These are phyloP conservation scores for Calliopum simillimum DNA, from an alignment of 2,888 invertebrate genomes.

Conservation along the genomic window DNA sequence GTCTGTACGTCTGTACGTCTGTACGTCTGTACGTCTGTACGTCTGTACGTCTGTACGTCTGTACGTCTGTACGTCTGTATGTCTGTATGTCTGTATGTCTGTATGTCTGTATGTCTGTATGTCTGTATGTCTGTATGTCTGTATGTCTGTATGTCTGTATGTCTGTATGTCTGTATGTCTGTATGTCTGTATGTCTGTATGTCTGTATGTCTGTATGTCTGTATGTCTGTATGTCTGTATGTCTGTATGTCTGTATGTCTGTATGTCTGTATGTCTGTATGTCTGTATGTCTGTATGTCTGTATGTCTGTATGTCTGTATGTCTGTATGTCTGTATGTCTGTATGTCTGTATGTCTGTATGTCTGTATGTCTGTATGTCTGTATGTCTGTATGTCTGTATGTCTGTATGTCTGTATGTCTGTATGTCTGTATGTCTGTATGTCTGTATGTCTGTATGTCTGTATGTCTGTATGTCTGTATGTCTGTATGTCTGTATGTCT, in stretches of 20 bases:
- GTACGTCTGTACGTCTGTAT: background rate
- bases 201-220: background rate
- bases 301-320: background rate
- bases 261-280: background rate
- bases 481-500: background rate
- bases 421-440: background rate
- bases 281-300: background rate
- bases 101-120: background rate
- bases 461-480: background rate
- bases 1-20: background rate
- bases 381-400: background rate
- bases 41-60: background rate
- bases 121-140: background rate
- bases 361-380: background rate
- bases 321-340: background rate
- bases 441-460: background rate
- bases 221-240: background rate
- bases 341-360: background rate
- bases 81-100: background rate
- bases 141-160: background rate
- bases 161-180: background rate
- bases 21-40: background rate
- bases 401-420: background rate
- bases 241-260: background rate
- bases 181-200: background rate